Evolutionary conservation across 1,140 invertebrate genomes (phyloP), one percentile per base, ranked within the genome.

Genomic region (Tetramorium alpestre): DNA sequence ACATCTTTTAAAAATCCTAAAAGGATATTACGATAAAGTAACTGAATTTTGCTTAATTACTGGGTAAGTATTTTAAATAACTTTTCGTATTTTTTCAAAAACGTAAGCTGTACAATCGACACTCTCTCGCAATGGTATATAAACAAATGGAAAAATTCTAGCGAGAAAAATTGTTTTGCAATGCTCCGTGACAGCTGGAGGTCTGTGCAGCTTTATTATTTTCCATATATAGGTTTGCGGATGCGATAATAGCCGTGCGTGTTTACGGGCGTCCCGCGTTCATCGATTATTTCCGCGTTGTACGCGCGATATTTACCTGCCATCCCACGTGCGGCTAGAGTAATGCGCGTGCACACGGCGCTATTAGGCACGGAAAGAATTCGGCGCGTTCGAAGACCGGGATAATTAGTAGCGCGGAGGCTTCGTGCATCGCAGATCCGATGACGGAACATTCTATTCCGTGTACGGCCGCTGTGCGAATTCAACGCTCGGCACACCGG

Each of bases 301-400:
- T 18, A n/a, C 25, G 51, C 51, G 73, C 56, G 67, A 87, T 78
- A 70, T 87, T 87, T 60, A 49, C 33, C 38, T 49, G 41, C 58
- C 18, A 44, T 41, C n/a, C 10, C 16, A 67, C 11, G 1, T 69
- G 58, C n/a, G 41, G 16, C 44, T 41, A 18, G 13, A 18, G 18
- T 47, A n/a, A 60, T 62, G 44, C 28, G 25, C 16, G 25, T 38
- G 44, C n/a, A n/a, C 47, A 2, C 69, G 16, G 16, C 22, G 44
- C 25, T 44, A 22, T 82, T 72, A 47, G 11, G 28, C 25, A 25
- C 51, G 18, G 18, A 72, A 82, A 82, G 18, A 82, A 82, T 82
- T 73, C 54, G 67, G 33, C 16, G 8, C 47, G 22, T 7, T 38
- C 25, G 78, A 73, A 33, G 67, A 82, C 28, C 67, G 51, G 41